Percentiles rank a stretch among this genome's conserved stretches.
phyloP scores from a whole-genome alignment of 92 coral and sea anemone species.

The Micromussa lordhowensis region DNA sequence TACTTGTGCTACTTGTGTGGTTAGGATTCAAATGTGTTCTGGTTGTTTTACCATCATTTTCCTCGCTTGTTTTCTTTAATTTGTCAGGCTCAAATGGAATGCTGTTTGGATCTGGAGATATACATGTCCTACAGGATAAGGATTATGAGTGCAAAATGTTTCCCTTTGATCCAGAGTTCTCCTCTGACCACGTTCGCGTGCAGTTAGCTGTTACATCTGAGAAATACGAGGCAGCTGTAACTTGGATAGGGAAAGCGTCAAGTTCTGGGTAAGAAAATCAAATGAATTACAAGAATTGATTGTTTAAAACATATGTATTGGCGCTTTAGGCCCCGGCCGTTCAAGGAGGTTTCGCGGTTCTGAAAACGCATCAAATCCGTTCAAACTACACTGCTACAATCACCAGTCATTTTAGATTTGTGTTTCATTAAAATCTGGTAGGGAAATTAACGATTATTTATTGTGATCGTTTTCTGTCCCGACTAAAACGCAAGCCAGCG shows the following conservation, averaged over 20 bases:
- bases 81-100: slow-evolving; percentile 5
- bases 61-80: not conserved
- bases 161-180: slow-evolving; percentile 35
- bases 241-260: not conserved
- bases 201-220: slow-evolving; percentile 1
- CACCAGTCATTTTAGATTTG: no score
- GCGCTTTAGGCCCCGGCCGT: no score
- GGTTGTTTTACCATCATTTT: not conserved
- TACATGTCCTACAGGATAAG: slow-evolving; percentile 19
- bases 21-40: no score
- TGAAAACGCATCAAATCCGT: no score
- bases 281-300: not conserved
- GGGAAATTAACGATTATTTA: no score
- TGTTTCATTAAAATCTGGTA: no score
- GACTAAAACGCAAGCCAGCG: no score
- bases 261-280: not conserved
- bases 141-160: slow-evolving; percentile 65
- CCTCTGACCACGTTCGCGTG: not conserved
- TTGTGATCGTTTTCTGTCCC: no score
- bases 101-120: slow-evolving; percentile 58
- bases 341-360: no score
- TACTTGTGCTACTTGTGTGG: no score
- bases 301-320: no score
- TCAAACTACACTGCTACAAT: no score
- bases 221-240: slow-evolving; percentile 11